These are phyloP conservation scores for Leucoma salicis DNA, from an alignment of 2,888 invertebrate species.

Conservation along the genomic window DNA sequence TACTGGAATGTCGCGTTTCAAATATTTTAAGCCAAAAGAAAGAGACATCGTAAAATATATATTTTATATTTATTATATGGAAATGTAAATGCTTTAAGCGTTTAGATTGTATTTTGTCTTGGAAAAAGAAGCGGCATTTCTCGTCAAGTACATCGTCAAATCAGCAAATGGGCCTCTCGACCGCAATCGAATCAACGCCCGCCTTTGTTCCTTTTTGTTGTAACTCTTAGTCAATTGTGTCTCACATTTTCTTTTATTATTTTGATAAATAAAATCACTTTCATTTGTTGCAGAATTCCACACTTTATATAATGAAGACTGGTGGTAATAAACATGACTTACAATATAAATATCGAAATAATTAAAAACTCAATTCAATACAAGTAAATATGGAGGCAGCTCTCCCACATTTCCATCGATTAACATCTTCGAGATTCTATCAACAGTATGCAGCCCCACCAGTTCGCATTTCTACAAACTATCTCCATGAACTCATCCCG, in stretches of 20 bases:
- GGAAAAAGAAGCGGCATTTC: neutral
- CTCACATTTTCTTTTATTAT: slow-evolving; percentile 29
- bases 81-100: neutral
- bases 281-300: slow-evolving; percentile 53
- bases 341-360: slow-evolving; percentile 25
- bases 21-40: slow-evolving; percentile 2
- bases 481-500: slow-evolving; percentile 69
- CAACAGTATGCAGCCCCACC: slow-evolving; percentile 71
- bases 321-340: slow-evolving; percentile 15
- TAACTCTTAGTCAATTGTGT: slow-evolving; percentile 28
- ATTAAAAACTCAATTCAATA: slow-evolving; percentile 19
- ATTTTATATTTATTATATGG: neutral
- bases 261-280: slow-evolving; percentile 6
- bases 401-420: slow-evolving; percentile 66
- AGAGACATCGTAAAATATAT: neutral
- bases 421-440: slow-evolving; percentile 66
- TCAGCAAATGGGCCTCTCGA: slow-evolving; percentile 66
- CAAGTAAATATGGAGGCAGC: slow-evolving; percentile 67
- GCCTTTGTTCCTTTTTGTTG: slow-evolving; percentile 30
- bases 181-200: slow-evolving; percentile 42
- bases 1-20: slow-evolving; percentile 4
- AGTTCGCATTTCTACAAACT: slow-evolving; percentile 63
- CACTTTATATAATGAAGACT: slow-evolving; percentile 16
- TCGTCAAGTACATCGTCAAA: slow-evolving; percentile 46
- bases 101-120: neutral